Percentiles rank a stretch among this genome's conserved stretches.
Conservation (phyloP, 2,888 invertebrate genomes). For the Aplocera efformata region DNA sequence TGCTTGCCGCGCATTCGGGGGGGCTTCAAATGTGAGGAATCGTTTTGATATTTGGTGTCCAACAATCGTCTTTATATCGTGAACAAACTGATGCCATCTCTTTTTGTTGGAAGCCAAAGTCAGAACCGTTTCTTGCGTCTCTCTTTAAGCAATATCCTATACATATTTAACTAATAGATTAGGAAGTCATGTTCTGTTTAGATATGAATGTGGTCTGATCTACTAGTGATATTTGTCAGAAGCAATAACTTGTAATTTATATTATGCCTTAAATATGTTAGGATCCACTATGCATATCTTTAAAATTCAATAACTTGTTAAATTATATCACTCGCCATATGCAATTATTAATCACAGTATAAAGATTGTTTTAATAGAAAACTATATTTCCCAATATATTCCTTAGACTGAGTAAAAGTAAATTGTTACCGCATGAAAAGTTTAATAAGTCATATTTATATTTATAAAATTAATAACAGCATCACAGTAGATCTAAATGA, state of each 20-base stretch:
- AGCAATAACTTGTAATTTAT: conserved; percentile 22
- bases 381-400: conserved; percentile 13
- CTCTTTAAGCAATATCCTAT: not conserved
- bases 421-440: conserved; percentile 21
- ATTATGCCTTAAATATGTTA: conserved; percentile 17
- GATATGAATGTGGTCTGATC: conserved; percentile 3
- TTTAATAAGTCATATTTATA: conserved; percentile 14
- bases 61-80: not conserved
- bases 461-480: conserved; percentile 5
- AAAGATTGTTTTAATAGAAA: conserved; percentile 12
- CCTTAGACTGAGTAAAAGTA: conserved; percentile 24
- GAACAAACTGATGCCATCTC: not conserved
- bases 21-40: not conserved
- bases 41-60: conserved; percentile 4
- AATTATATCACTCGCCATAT: conserved; percentile 12
- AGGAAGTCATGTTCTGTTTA: conserved; percentile 3
- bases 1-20: not conserved
- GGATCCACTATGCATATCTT: conserved; percentile 28
- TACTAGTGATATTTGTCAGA: conserved; percentile 12
- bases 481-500: conserved; percentile 8
- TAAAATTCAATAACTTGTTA: conserved; percentile 23
- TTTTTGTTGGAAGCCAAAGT: conserved; percentile 2
- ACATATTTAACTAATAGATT: conserved; percentile 8
- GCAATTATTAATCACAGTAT: conserved; percentile 14
- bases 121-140: conserved; percentile 1